phyloP scores from a whole-genome alignment of 2,888 invertebrate species.

The Callinectes sapidus region DNA sequence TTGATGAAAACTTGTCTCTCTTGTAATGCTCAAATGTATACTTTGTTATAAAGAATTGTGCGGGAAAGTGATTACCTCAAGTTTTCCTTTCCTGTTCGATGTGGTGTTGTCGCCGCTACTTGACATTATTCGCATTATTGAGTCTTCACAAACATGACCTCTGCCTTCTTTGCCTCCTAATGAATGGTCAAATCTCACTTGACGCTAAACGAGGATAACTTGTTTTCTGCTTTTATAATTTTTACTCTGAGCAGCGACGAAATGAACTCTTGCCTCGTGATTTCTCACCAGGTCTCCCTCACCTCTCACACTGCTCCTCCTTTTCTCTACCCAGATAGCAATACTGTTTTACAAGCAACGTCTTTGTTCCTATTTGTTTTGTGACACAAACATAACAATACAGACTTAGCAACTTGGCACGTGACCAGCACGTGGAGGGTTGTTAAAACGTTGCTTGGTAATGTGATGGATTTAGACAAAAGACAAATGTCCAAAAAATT shows the following conservation, averaged over 20 bases:
- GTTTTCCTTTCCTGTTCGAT: background rate
- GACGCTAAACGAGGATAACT: background rate
- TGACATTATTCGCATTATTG: background rate
- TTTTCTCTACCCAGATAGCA: background rate
- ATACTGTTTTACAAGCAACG: background rate
- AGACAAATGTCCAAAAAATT: background rate
- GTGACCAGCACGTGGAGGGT: background rate
- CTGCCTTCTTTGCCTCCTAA: background rate
- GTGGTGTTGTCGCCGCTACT: background rate
- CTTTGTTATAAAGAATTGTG: background rate
- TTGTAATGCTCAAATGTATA: background rate
- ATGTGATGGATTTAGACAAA: background rate
- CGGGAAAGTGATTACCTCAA: background rate
- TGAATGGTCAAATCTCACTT: background rate
- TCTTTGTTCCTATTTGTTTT: background rate
- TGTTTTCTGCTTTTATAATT: background rate
- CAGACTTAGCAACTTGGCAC: background rate
- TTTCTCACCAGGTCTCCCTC: background rate
- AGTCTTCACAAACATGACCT: constrained; percentile 10
- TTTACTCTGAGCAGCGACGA: background rate
- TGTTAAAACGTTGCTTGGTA: background rate
- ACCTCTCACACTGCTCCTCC: background rate
- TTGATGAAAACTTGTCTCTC: background rate
- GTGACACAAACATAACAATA: background rate
- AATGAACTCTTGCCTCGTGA: background rate